A percentile compares a stretch with the other conserved stretches of the same genome.
Evolutionary conservation across 2,113 vertebrate species (phyloP).

Genomic region (Elaphurus davidianus): DNA sequence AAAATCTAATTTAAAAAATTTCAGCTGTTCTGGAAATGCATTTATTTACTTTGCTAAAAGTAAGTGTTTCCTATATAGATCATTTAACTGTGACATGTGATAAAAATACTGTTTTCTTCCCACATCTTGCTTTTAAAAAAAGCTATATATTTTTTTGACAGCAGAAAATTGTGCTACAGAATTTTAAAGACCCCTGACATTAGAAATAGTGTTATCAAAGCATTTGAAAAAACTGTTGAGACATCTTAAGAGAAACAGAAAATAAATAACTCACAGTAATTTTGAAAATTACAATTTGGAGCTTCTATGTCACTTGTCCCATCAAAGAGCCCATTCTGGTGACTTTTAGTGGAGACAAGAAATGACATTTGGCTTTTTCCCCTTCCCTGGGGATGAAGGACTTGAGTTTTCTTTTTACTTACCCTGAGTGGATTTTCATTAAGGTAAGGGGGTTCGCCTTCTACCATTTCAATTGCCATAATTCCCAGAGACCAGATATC

Average conservation of each 20-base stretch:
- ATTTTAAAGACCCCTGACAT: neutral
- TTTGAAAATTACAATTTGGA: neutral
- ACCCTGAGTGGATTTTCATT: constrained; percentile 99
- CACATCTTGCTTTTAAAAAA: neutral
- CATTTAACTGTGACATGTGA: neutral
- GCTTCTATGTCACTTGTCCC: neutral
- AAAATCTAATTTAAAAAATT: constrained; percentile 44
- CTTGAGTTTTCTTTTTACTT: constrained; percentile 64
- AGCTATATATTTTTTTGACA: neutral
- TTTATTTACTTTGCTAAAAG: constrained; percentile 47
- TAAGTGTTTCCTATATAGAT: constrained; percentile 24
- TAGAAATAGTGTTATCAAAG: neutral
- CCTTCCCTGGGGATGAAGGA: neutral
- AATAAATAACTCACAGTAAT: neutral
- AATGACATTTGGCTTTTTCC: neutral
- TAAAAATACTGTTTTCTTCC: neutral
- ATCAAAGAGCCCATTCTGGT: neutral
- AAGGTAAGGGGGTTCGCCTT: constrained; percentile 98
- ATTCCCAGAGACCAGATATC: constrained; percentile 99
- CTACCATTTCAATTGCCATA: constrained; percentile 99
- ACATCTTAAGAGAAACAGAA: neutral
- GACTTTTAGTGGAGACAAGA: neutral
- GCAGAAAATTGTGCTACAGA: neutral
- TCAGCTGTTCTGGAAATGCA: neutral
- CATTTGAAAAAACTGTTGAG: neutral